These are phyloP conservation scores for Drosophila eugracilis DNA, from an alignment of 1,140 invertebrate species.

Conservation along the genomic window DNA sequence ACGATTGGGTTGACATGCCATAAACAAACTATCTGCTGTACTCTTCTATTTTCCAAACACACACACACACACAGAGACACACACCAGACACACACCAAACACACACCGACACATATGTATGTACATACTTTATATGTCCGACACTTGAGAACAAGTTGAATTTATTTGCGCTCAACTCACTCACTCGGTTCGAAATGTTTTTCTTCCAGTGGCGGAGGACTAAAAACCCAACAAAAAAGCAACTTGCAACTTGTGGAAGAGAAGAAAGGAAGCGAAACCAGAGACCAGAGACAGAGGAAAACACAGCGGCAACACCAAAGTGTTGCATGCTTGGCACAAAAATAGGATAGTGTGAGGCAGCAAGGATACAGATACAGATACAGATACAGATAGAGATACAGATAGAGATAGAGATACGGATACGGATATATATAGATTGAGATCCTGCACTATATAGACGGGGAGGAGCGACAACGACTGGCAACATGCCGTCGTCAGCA, in stretches of 20 bases:
- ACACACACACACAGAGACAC: too few relatives aligned
- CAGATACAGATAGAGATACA: slow-evolving; percentile 11
- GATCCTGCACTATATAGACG: slow-evolving; percentile 2
- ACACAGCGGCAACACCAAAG: slow-evolving; percentile 35
- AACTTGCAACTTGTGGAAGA: slow-evolving; percentile 41
- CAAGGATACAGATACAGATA: slow-evolving; percentile 26
- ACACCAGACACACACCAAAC: too few relatives aligned
- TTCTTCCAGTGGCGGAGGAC: slow-evolving; percentile 57
- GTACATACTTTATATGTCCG: slow-evolving; percentile 6
- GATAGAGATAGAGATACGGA: slow-evolving; percentile 13
- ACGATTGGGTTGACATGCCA: not conserved
- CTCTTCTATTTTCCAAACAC: not conserved
- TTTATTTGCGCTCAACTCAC: slow-evolving; percentile 53
- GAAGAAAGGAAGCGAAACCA: slow-evolving; percentile 12
- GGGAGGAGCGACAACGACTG: slow-evolving; percentile 35
- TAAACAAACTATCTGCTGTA: slow-evolving; percentile 28
- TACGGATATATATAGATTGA: slow-evolving; percentile 4
- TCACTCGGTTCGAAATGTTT: slow-evolving; percentile 31
- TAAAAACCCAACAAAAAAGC: too few relatives aligned
- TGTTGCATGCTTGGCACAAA: slow-evolving; percentile 57
- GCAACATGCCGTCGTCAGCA: slow-evolving; percentile 67
- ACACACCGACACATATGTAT: too few relatives aligned
- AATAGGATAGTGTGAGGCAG: slow-evolving; percentile 15
- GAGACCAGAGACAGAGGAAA: slow-evolving; percentile 36
- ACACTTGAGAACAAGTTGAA: slow-evolving; percentile 58